These are phyloP conservation scores for Carlito syrichta DNA, from an alignment of 2,113 vertebrate genomes.

Conservation along the genomic window DNA sequence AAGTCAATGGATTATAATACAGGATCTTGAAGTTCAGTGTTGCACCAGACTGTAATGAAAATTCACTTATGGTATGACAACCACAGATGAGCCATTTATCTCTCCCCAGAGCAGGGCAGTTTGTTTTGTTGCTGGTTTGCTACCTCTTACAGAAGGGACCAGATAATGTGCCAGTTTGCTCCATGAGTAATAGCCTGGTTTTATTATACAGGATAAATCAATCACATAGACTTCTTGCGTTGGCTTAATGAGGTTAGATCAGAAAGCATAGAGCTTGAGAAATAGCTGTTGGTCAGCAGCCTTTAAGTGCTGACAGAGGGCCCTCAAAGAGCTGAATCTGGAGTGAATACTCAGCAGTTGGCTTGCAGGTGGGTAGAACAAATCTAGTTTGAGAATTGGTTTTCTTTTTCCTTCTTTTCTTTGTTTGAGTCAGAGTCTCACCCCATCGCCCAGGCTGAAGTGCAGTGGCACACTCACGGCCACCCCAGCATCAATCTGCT, in stretches of 20 bases:
- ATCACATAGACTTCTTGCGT: slow-evolving; percentile 46
- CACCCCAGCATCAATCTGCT: too few relatives aligned
- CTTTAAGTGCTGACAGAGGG: background rate
- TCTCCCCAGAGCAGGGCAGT: slow-evolving; percentile 46
- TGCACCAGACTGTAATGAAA: slow-evolving; percentile 36
- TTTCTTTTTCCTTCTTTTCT: background rate
- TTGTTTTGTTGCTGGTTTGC: slow-evolving; percentile 67
- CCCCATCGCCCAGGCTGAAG: too few relatives aligned
- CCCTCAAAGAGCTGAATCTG: background rate
- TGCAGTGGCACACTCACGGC: too few relatives aligned
- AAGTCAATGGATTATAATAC: slow-evolving; percentile 47
- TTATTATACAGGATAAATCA: slow-evolving; percentile 78
- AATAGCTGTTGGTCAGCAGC: slow-evolving; percentile 25
- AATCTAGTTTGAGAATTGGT: background rate
- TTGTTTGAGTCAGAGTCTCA: too few relatives aligned
- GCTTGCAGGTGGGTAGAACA: background rate
- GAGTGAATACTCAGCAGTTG: background rate
- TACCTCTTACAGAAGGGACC: slow-evolving; percentile 67
- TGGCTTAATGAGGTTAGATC: slow-evolving; percentile 69
- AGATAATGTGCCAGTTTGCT: slow-evolving; percentile 46
- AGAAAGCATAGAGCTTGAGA: slow-evolving; percentile 52
- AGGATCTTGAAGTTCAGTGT: slow-evolving; percentile 44
- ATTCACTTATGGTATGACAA: slow-evolving; percentile 52
- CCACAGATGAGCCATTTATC: slow-evolving; percentile 72
- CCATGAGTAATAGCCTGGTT: slow-evolving; percentile 76